Percentiles rank a stretch among this genome's conserved stretches.
These are phyloP conservation scores for Cheilosia impressa DNA, from an alignment of 2,888 invertebrate species.

Conservation along the genomic window DNA sequence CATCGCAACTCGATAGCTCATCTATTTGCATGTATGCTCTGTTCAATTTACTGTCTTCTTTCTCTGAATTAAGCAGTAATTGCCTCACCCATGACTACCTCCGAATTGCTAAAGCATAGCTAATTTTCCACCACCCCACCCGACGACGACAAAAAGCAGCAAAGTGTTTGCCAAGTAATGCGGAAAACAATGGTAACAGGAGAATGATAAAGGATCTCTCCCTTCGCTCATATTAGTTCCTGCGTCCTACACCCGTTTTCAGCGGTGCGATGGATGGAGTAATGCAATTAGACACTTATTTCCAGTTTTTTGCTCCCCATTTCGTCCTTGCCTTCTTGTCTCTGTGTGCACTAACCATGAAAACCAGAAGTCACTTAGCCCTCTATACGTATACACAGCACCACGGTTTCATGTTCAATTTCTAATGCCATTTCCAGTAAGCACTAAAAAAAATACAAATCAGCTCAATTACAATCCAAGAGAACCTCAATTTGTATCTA, in stretches of 20 bases:
- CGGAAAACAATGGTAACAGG: slow-evolving; percentile 56
- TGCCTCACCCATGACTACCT: slow-evolving; percentile 11
- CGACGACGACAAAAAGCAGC: slow-evolving; percentile 33
- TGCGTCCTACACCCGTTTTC: slow-evolving; percentile 29
- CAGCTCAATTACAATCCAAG: slow-evolving; percentile 38
- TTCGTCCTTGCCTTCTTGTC: not conserved
- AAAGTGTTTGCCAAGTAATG: slow-evolving; percentile 62
- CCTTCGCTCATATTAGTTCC: slow-evolving; percentile 40
- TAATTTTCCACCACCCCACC: not conserved
- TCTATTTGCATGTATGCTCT: too few species aligned
- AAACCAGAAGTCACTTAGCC: slow-evolving; percentile 19
- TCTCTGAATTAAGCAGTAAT: not conserved
- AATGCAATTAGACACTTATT: slow-evolving; percentile 61
- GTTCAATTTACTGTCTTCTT: too few species aligned
- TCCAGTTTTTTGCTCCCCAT: slow-evolving; percentile 9
- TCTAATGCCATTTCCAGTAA: not conserved
- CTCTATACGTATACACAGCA: not conserved
- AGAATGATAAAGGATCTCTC: slow-evolving; percentile 54
- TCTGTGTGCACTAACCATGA: slow-evolving; percentile 11
- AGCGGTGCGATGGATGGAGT: slow-evolving; percentile 3
- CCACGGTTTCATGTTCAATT: not conserved
- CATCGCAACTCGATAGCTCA: slow-evolving; percentile 21
- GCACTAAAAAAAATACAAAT: slow-evolving; percentile 1
- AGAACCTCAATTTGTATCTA: slow-evolving; percentile 10
- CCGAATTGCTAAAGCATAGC: not conserved